Conservation (phyloP, 2,113 vertebrate genomes). For the Aegithalos caudatus region DNA sequence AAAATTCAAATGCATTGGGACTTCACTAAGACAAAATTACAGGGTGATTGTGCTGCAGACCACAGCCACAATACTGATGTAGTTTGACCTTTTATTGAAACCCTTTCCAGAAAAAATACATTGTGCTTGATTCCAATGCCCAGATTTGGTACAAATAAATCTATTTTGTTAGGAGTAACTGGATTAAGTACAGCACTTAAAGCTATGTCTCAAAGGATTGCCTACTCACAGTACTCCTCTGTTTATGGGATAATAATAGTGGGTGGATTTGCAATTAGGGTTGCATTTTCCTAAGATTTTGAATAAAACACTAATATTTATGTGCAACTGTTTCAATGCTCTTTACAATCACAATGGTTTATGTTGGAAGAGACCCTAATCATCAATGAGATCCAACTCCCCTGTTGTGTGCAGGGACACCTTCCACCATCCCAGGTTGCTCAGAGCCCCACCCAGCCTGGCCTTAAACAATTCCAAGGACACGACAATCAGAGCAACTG, state of each 20-base stretch:
- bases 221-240: neutral
- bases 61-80: neutral
- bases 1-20: neutral
- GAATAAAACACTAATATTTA: slow-evolving; percentile 30
- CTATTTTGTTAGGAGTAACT: neutral
- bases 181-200: slow-evolving; percentile 3
- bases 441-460: neutral
- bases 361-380: neutral
- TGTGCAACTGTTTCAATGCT: neutral
- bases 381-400: neutral
- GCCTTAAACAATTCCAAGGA: neutral
- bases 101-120: neutral
- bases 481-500: neutral
- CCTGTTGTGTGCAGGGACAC: neutral
- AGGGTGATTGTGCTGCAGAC: neutral
- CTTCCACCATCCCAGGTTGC: neutral
- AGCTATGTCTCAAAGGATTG: neutral
- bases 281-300: slow-evolving; percentile 41
- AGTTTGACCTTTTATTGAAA: neutral
- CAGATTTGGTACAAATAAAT: slow-evolving; percentile 8
- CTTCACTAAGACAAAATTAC: neutral
- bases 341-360: neutral
- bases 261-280: slow-evolving; percentile 29
- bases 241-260: slow-evolving; percentile 3
- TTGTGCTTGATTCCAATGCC: neutral